Evolutionary conservation across 92 coral and sea anemone genomes (phyloP), one percentile per base, ranked within the genome.

Genomic region (Phenganax stokvisi): DNA sequence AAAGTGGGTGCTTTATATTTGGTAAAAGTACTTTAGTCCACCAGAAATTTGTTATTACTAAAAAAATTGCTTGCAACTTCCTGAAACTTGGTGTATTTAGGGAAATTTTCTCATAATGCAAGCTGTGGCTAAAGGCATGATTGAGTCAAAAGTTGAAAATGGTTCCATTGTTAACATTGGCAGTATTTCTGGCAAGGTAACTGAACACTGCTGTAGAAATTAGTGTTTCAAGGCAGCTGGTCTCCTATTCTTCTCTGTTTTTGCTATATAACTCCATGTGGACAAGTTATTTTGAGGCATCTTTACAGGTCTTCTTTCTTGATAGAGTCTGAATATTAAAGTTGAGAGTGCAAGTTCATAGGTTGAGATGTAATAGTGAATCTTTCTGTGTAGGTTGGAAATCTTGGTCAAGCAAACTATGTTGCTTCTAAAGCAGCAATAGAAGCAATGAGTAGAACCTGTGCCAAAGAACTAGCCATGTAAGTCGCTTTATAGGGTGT

Each of bases 381-480:
- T 7, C 61, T 80, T 16, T 27, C 4, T 81, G 11, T 56, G 60
- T 56, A 96, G 99, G 89, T 85, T 12, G 99, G 99, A 53, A 96
- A 96, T 77, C 83, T 92, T 87, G 99, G 99, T 55, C 99, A 96
- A 80, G 97, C 85, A 17, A 96, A 96, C 80, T 96, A 96, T 83
- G 80, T 93, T 77, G 99, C 99, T 11, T 86, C 99, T 15, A 96
- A 96, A 84, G 96, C 99, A 73, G 99, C 97, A 13, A 92, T 96
- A 1, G 96, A 88, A 83, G 99, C 97, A 0, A 70, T 96, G 77
- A 96, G 97, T 15, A 90, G 84, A 79, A 88, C 96, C 12, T 90
- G 92, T 84, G 99, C 99, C 11, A 90, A 82, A 68, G 99, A 96
- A 58, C 92, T 96, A 44, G 96, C 91, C 47, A 86, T 87, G 99